Evolutionary conservation across 2,113 vertebrate genomes (phyloP), one percentile per base, ranked within the genome.

Genomic region (Coracopsis vasa): DNA sequence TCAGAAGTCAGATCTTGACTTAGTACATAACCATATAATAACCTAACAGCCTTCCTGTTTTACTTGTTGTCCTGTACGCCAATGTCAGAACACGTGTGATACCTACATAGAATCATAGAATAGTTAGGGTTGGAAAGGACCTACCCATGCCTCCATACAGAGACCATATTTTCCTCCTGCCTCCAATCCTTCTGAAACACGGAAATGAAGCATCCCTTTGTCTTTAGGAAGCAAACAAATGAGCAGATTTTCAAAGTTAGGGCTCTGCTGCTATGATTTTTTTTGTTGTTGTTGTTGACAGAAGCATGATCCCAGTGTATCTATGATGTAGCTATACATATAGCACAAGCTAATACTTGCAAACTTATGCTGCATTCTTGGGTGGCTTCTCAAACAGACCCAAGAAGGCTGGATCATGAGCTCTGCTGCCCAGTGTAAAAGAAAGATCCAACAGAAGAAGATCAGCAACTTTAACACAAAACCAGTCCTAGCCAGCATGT

Each of bases 21-120:
- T 31, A 5, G 15, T 19, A 35, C 8, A 24, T 41, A 73, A 77
- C 3, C 5, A 45, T 31, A 7, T 13, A 27, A 39, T 1, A 67
- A 51, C 25, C 29, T 47, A 70, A 61, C 12, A 58, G 42, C n/a
- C 33, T 54, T 81, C 39, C n/a, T 54, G 21, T 67, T 88, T 65
- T 11, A 56, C 9, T 65, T 45, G 8, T 23, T 28, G 31, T 39
- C 47, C 31, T 39, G 61, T 54, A 3, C 9, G 44, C 5, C 28
- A 23, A 3, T 13, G 20, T 54, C 13, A 29, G 66, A 27, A 42
- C 28, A 67, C 0, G 0, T 16, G n/a, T 20, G 41, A 60, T 37
- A 50, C 5, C 11, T 11, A 83, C 7, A 41, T n/a, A n/a, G n/a
- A n/a, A n/a, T n/a, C n/a, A n/a, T n/a, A n/a, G n/a, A n/a, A n/a